Evolutionary conservation across 1,140 invertebrate species (phyloP).

Genomic region (Nylanderia fulva): DNA sequence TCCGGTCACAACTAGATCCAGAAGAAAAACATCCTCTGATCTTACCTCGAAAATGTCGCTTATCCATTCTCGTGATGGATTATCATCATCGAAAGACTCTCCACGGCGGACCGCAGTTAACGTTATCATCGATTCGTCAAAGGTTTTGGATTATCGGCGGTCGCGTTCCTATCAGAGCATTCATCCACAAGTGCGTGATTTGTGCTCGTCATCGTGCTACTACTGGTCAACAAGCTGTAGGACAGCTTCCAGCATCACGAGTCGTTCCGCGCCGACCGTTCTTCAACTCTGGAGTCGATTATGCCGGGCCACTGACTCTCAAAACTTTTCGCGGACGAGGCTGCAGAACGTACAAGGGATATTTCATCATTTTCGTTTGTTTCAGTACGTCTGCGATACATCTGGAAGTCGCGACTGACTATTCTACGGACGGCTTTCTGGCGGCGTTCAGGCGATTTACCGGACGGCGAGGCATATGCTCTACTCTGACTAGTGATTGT

Average conservation of each 20-base stretch:
- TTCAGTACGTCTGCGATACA: background rate
- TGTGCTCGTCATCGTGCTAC: background rate
- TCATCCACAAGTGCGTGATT: background rate
- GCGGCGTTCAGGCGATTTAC: conserved; percentile 58
- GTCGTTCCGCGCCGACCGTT: conserved; percentile 76
- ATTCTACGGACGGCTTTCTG: background rate
- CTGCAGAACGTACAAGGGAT: background rate
- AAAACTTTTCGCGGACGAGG: conserved; percentile 28
- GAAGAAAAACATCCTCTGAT: background rate
- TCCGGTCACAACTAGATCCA: background rate
- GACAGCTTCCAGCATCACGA: conserved; percentile 65
- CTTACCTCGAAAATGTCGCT: background rate
- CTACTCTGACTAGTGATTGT: conserved; percentile 76
- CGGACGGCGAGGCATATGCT: conserved; percentile 52
- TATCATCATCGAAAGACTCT: background rate
- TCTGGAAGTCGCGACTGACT: background rate
- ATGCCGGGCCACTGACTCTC: conserved; percentile 29
- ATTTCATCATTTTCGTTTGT: background rate
- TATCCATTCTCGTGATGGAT: background rate
- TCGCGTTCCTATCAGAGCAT: background rate
- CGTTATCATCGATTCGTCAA: background rate
- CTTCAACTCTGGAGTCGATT: conserved; percentile 65
- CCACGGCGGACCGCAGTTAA: background rate
- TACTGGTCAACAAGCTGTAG: conserved; percentile 62
- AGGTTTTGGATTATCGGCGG: background rate